phyloP scores from a whole-genome alignment of 2,797 vertebrate species.

The Pteropus rufus region DNA sequence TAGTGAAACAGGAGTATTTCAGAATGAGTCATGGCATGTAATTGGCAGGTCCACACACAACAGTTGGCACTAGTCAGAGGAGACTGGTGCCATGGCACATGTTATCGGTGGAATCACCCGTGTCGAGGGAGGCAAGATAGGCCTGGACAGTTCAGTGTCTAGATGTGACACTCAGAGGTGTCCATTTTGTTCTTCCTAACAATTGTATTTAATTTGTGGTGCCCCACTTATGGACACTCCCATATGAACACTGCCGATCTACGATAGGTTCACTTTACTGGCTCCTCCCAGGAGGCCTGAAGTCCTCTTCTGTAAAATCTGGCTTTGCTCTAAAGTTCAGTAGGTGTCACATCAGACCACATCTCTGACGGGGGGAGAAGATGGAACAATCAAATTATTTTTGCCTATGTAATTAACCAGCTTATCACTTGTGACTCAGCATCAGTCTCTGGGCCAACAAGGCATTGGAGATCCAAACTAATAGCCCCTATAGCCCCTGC shows the following conservation, averaged over 20 bases:
- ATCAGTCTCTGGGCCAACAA: background rate
- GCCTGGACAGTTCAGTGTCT: background rate
- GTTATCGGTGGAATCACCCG: background rate
- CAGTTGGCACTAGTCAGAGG: background rate
- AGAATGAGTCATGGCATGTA: background rate
- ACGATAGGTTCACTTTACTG: background rate
- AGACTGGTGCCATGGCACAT: accelerated
- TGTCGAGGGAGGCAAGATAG: background rate
- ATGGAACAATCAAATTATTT: background rate
- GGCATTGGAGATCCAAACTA: background rate
- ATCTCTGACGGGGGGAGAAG: background rate
- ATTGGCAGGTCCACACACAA: background rate
- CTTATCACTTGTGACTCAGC: background rate
- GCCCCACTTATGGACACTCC: background rate
- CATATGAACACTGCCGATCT: background rate
- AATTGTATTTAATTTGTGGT: background rate
- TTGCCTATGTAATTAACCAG: background rate
- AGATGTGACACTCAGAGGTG: background rate
- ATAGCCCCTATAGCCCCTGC: background rate
- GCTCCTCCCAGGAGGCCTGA: background rate
- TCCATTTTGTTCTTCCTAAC: background rate
- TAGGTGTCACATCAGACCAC: background rate
- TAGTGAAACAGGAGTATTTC: background rate
- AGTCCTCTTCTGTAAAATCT: background rate
- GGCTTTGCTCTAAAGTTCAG: background rate